Conservation (phyloP, 2,797 vertebrate genomes). For the Alcedo quadribrachys region DNA sequence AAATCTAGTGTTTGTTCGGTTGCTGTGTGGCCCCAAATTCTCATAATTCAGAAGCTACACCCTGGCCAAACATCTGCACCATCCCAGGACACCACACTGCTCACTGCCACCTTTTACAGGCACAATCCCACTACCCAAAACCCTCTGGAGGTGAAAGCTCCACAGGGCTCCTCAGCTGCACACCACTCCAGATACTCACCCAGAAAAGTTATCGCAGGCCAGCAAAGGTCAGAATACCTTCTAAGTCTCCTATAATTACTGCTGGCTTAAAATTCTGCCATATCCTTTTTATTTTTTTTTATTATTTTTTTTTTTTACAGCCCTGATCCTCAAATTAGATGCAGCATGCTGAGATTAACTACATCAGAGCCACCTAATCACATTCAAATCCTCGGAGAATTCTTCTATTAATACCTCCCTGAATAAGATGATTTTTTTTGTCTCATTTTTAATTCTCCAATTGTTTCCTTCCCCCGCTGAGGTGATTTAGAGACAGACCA, state of each 20-base stretch:
- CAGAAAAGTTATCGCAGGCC: background rate
- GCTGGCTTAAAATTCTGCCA: background rate
- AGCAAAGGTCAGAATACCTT: too few relatives aligned
- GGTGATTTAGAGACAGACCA: background rate
- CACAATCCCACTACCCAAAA: accelerated
- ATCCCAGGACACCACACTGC: accelerated
- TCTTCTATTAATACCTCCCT: background rate
- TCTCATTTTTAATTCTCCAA: background rate
- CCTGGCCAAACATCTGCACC: accelerated
- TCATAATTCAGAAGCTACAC: background rate
- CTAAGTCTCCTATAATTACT: background rate
- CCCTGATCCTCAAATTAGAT: background rate
- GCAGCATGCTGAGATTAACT: background rate
- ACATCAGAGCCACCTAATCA: background rate
- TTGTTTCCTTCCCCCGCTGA: background rate
- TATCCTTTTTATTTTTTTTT: background rate
- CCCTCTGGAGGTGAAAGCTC: background rate
- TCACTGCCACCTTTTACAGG: background rate
- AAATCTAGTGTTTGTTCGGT: background rate
- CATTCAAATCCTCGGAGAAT: background rate
- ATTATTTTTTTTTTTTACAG: background rate
- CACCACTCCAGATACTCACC: background rate
- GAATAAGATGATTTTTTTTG: background rate
- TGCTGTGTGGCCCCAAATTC: accelerated
- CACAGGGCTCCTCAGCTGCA: background rate